Evolutionary conservation across 2,888 invertebrate genomes (phyloP).

Genomic region (Andrena minutula): DNA sequence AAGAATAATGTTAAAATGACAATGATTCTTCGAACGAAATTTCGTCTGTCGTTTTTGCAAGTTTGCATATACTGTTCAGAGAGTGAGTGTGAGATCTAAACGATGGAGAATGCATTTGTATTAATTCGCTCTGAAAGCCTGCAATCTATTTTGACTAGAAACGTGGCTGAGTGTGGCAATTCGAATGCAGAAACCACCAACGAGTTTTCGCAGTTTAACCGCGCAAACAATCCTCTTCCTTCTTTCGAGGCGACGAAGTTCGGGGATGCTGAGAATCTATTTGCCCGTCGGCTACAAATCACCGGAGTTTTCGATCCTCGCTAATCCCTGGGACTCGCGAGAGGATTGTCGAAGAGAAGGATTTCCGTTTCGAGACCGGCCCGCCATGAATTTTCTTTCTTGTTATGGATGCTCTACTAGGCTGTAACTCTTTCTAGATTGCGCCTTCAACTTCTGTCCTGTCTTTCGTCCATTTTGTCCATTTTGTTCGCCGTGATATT

Average conservation of each 20-base stretch:
- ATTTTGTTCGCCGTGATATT: neutral
- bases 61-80: no score
- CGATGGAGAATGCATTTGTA: no score
- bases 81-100: no score
- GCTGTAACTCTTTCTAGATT: constrained; percentile 49
- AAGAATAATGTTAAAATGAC: no score
- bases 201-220: constrained; percentile 31
- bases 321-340: constrained; percentile 62
- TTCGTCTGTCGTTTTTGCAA: no score
- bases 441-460: constrained; percentile 1
- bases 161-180: neutral
- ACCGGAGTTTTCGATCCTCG: constrained; percentile 70
- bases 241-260: constrained; percentile 37
- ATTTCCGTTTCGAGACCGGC: constrained; percentile 53
- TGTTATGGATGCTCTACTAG: constrained; percentile 37
- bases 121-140: no score
- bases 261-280: constrained; percentile 61
- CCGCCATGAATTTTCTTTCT: constrained; percentile 58
- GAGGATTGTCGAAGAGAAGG: constrained; percentile 56
- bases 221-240: constrained; percentile 46
- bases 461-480: neutral
- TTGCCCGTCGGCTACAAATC: constrained; percentile 70
- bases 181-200: constrained; percentile 13
- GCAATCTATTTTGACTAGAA: no score
- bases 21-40: no score